Evolutionary conservation across 2,888 invertebrate species (phyloP), one percentile per base, ranked within the genome.

Genomic region (Corythucha ciliata): DNA sequence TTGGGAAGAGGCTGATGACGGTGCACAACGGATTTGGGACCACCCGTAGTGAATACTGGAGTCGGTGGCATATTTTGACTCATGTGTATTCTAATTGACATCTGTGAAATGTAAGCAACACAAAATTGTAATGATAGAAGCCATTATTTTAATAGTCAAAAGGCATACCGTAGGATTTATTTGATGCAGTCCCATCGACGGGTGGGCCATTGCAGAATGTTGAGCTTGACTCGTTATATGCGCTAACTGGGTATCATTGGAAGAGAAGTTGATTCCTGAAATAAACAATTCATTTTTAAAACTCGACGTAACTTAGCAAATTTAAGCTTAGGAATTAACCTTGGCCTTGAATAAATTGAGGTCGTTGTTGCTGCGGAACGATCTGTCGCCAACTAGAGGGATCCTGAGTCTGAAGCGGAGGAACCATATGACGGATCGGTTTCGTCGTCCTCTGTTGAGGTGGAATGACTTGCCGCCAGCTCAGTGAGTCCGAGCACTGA

Each of bases 1-100:
- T 70, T 74, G 63, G 72, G 69, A 63, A 73, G 68, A 62, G 72
- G 62, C 60, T 64, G 64, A 27, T 36, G 63, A 56, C 60, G 45
- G 42, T 41, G 52, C 14, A 41, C 52, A 39, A 48, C 44, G 18
- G 7, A 24, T n/a, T 41, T 40, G 5, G 49, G 12, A 22, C 42
- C 32, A 29, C 41, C 42, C 14, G 49, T 22, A 4, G 49, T 49
- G 24, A 32, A 49, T 14, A 49, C 32, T 18, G 41, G 22, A 16
- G 24, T 34, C 8, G 49, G 18, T 4, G 22, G n/a, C 56, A 56
- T 56, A 27, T 44, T 47, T 26, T 56, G 56, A 27, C 51, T 50
- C 56, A 56, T 56, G 24, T 56, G 56, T 8, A 56, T 41, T 37
- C 53, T 48, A 26, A 56, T 39, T n/a, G 56, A 56, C 56, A 56